Percentiles rank a stretch among this genome's conserved stretches.
Evolutionary conservation across 1,140 invertebrate species (phyloP).

Genomic region (Drosophila lacertosa): DNA sequence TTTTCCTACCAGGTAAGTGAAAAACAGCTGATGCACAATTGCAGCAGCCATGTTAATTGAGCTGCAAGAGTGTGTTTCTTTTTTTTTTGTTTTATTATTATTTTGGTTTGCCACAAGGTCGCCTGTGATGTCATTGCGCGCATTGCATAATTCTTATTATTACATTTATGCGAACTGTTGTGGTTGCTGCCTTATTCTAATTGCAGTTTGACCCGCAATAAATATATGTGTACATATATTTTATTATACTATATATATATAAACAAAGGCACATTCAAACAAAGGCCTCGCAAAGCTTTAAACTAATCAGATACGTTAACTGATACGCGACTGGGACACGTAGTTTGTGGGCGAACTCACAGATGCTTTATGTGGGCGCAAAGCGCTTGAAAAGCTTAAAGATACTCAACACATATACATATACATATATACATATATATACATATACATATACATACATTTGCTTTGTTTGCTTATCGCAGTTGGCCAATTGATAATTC

Average conservation of each 20-base stretch:
- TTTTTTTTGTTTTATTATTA: constrained; percentile 7
- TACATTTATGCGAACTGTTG: not conserved
- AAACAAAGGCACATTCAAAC: constrained; percentile 28
- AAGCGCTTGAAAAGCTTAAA: constrained; percentile 21
- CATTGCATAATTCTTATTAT: constrained; percentile 58
- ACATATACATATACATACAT: not conserved
- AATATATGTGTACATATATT: not conserved
- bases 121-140: constrained; percentile 54
- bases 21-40: constrained; percentile 25
- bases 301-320: constrained; percentile 65
- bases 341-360: constrained; percentile 11
- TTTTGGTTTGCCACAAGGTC: constrained; percentile 50
- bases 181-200: constrained; percentile 16
- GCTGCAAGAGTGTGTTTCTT: constrained; percentile 15
- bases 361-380: constrained; percentile 12
- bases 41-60: constrained; percentile 8
- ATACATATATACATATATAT: no score
- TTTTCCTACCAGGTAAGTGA: constrained; percentile 6
- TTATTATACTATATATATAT: not conserved
- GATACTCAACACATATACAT: not conserved
- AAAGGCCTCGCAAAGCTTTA: constrained; percentile 61
- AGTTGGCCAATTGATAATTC: constrained; percentile 17
- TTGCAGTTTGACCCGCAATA: constrained; percentile 10
- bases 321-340: constrained; percentile 41
- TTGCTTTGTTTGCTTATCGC: constrained; percentile 32